These are phyloP conservation scores for Plestiodon gilberti DNA, from an alignment of 2,113 vertebrate genomes.

Conservation along the genomic window DNA sequence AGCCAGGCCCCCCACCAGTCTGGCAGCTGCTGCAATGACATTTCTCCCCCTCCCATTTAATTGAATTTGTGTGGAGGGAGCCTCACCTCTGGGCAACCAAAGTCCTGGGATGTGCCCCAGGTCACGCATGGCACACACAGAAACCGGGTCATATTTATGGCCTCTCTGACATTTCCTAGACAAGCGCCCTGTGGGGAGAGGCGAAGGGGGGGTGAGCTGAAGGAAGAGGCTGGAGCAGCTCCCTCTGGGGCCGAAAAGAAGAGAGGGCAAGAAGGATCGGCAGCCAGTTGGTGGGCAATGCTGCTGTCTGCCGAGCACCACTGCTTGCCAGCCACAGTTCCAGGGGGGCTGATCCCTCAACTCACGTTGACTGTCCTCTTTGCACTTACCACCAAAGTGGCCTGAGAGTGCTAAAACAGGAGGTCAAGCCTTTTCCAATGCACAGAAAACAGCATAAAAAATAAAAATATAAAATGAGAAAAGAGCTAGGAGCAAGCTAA, in stretches of 20 bases:
- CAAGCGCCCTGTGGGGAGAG: constrained; percentile 21
- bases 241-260: background rate
- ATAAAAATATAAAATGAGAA: too few relatives aligned
- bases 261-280: background rate
- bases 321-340: too few relatives aligned
- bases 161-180: constrained; percentile 41
- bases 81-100: constrained; percentile 58
- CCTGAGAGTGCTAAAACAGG: too few relatives aligned
- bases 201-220: background rate
- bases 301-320: too few relatives aligned
- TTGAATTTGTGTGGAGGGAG: constrained; percentile 62
- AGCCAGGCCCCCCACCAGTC: background rate
- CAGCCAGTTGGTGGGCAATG: too few relatives aligned
- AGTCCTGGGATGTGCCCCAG: constrained; percentile 61
- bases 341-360: too few relatives aligned
- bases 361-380: too few relatives aligned
- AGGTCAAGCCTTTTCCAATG: too few relatives aligned
- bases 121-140: constrained; percentile 62
- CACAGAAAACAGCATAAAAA: too few relatives aligned
- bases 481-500: too few relatives aligned
- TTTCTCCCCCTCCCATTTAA: constrained; percentile 64
- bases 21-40: constrained; percentile 57
- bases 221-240: background rate
- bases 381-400: too few relatives aligned
- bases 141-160: background rate